Evolutionary conservation across 2,113 vertebrate genomes (phyloP).

Genomic region (Synchiropus splendidus): DNA sequence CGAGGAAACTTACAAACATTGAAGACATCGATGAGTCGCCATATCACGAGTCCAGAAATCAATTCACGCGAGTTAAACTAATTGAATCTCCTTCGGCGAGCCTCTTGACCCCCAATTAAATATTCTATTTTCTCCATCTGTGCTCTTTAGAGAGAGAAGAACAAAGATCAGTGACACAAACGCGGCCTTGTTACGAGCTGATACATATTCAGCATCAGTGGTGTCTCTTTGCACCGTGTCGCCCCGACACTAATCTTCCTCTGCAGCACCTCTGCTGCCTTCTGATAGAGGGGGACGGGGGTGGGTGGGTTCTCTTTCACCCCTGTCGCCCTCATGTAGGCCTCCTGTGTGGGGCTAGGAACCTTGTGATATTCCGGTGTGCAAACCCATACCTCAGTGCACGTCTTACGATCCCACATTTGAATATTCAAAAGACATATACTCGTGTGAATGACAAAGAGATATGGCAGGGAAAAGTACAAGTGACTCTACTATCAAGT

Average conservation of each 20-base stretch:
- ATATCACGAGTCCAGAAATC: too few species aligned
- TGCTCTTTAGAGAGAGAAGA: slow-evolving; percentile 7
- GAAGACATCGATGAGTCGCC: too few species aligned
- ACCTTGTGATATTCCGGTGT: slow-evolving; percentile 7
- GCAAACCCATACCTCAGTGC: slow-evolving; percentile 25
- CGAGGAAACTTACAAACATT: too few species aligned
- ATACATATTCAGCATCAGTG: slow-evolving; percentile 24
- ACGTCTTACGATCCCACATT: slow-evolving; percentile 13
- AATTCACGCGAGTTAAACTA: too few species aligned
- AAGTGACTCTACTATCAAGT: too few species aligned
- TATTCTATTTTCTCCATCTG: slow-evolving; percentile 4
- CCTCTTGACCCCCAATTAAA: background rate
- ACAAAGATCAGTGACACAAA: slow-evolving; percentile 19
- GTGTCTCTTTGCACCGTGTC: slow-evolving; percentile 3
- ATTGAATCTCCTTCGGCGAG: too few species aligned
- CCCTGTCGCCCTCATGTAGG: slow-evolving; percentile 8
- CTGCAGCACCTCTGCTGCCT: slow-evolving; percentile 8
- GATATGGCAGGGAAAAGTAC: too few species aligned
- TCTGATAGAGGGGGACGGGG: slow-evolving; percentile 5
- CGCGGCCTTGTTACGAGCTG: slow-evolving; percentile 7
- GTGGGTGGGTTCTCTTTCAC: slow-evolving; percentile 11
- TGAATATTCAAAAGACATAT: too few species aligned
- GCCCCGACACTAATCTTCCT: slow-evolving; percentile 4
- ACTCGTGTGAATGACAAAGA: too few species aligned
- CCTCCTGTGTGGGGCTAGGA: slow-evolving; percentile 17